These are phyloP conservation scores for Atractosteus spatula DNA, from an alignment of 2,113 vertebrate genomes.

Conservation along the genomic window DNA sequence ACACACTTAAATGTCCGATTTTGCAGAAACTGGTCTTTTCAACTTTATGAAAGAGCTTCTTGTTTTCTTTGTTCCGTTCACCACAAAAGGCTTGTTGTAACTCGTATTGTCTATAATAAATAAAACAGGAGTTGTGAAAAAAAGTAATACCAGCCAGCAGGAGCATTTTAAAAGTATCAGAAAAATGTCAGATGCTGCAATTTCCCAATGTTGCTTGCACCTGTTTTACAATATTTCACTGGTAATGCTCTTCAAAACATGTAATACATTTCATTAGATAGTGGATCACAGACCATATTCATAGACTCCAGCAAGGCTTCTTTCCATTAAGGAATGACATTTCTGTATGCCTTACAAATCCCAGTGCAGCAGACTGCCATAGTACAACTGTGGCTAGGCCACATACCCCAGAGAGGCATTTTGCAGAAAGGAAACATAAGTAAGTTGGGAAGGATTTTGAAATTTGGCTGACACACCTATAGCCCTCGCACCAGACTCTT, in stretches of 20 bases:
- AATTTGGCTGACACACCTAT: conserved; percentile 31
- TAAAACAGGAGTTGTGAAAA: conserved; percentile 27
- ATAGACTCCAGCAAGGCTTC: conserved; percentile 15
- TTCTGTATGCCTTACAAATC: conserved; percentile 47
- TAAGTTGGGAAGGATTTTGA: conserved; percentile 25
- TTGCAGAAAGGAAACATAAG: conserved; percentile 47
- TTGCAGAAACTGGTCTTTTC: too few relatives aligned
- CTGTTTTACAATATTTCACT: not conserved
- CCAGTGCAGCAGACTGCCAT: conserved; percentile 45
- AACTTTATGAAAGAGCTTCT: too few relatives aligned
- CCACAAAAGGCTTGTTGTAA: too few relatives aligned
- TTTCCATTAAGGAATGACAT: conserved; percentile 22
- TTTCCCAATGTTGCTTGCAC: conserved; percentile 10
- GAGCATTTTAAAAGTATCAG: conserved; percentile 53
- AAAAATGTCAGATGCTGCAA: conserved; percentile 55
- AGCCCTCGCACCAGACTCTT: conserved; percentile 26
- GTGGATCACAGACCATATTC: not conserved
- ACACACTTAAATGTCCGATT: too few relatives aligned
- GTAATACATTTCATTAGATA: not conserved
- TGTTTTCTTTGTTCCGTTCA: too few relatives aligned
- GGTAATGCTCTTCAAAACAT: not conserved
- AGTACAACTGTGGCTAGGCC: conserved; percentile 22
- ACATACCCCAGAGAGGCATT: conserved; percentile 1
- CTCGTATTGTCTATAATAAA: too few relatives aligned
- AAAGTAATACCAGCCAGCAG: conserved; percentile 54